These are phyloP conservation scores for Mystacornis crossleyi DNA, from an alignment of 2,113 vertebrate species.

Conservation along the genomic window DNA sequence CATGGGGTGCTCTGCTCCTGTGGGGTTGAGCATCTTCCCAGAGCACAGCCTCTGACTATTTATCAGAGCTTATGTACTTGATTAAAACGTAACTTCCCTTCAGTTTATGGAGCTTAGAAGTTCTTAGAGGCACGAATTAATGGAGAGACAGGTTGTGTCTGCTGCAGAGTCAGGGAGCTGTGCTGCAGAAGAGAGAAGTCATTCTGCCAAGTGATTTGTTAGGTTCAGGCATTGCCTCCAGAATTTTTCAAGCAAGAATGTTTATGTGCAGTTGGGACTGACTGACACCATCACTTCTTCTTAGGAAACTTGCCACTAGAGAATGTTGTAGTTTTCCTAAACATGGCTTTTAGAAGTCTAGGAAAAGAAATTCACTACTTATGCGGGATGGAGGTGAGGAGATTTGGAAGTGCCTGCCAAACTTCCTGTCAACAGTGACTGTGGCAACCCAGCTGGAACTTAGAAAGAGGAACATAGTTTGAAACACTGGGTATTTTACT, in stretches of 20 bases:
- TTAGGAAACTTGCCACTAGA: not conserved
- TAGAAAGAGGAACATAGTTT: not conserved
- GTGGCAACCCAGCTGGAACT: not conserved
- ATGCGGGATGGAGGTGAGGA: not conserved
- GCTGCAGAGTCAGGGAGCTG: not conserved
- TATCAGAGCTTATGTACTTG: not conserved
- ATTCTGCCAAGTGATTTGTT: not conserved
- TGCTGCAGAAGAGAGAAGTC: not conserved
- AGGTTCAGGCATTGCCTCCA: not conserved
- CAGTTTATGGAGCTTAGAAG: not conserved
- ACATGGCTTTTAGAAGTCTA: not conserved
- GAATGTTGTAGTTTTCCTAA: not conserved
- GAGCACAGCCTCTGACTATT: not conserved
- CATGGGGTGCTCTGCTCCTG: accelerated
- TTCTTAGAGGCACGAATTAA: not conserved
- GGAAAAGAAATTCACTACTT: not conserved
- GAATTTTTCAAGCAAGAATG: not conserved
- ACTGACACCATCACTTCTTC: not conserved
- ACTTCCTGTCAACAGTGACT: not conserved
- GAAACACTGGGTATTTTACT: not conserved
- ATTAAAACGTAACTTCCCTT: not conserved
- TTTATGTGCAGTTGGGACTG: not conserved
- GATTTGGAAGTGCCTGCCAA: not conserved
- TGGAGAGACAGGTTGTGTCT: not conserved
- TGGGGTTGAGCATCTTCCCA: not conserved